Conservation (phyloP, 2,797 vertebrate species). For the Dendrocincla fuliginosa region DNA sequence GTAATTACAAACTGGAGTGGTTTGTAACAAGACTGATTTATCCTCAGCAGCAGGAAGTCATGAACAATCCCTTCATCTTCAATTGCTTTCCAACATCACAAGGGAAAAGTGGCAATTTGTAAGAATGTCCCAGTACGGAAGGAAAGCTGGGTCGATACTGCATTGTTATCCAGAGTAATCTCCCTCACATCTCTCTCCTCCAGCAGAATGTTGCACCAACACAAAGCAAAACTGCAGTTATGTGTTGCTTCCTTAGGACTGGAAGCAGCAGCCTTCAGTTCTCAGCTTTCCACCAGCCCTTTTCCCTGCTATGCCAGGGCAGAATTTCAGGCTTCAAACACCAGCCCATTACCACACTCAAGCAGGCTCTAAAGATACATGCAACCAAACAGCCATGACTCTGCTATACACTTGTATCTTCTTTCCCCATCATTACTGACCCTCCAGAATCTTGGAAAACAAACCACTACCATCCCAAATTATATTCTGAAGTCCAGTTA, state of each 20-base stretch:
- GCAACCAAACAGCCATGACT: slow-evolving; percentile 14
- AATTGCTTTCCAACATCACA: slow-evolving; percentile 39
- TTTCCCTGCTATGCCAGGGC: background rate
- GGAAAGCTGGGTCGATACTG: slow-evolving; percentile 11
- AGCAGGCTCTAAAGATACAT: background rate
- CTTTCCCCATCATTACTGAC: slow-evolving; percentile 16
- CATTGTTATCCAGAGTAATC: background rate
- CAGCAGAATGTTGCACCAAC: background rate
- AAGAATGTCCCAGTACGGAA: slow-evolving; percentile 20
- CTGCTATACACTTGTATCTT: slow-evolving; percentile 7
- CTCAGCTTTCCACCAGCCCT: background rate
- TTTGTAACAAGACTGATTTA: slow-evolving; percentile 64
- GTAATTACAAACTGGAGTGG: slow-evolving; percentile 60
- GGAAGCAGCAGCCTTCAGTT: background rate
- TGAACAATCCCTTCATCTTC: slow-evolving; percentile 57
- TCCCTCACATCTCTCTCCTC: background rate
- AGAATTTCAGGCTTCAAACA: slow-evolving; percentile 34
- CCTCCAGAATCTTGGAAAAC: background rate
- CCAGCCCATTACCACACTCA: slow-evolving; percentile 23
- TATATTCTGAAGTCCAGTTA: background rate
- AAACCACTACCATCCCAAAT: background rate
- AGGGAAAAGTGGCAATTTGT: slow-evolving; percentile 50
- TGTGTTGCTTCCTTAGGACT: background rate
- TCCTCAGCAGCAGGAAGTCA: slow-evolving; percentile 74
- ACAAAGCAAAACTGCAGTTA: background rate